Conservation (phyloP, 2,888 invertebrate genomes). For the Orchesellides sinensis region DNA sequence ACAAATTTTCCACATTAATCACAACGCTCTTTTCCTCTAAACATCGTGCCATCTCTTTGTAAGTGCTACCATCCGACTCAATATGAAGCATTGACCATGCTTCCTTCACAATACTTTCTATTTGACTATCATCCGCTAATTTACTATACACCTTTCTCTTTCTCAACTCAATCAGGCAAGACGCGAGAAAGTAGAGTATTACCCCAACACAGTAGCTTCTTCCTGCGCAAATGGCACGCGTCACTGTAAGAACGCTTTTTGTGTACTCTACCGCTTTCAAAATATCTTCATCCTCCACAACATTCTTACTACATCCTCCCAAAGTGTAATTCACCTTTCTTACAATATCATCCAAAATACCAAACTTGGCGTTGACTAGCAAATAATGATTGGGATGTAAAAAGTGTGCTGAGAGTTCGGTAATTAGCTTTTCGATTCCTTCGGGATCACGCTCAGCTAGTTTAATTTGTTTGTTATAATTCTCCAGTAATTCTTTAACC, state of each 20-base stretch:
- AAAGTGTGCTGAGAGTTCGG: slow-evolving; percentile 19
- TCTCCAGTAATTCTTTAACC: slow-evolving; percentile 5
- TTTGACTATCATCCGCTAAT: slow-evolving; percentile 25
- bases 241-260: slow-evolving; percentile 51
- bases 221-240: slow-evolving; percentile 43
- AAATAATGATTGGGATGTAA: slow-evolving; percentile 61
- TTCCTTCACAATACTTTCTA: slow-evolving; percentile 43
- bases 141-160: slow-evolving; percentile 1
- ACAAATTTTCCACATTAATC: slow-evolving; percentile 30
- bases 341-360: slow-evolving; percentile 53
- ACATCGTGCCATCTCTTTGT: slow-evolving; percentile 34
- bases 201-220: slow-evolving; percentile 52
- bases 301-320: background rate
- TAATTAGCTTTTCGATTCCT: slow-evolving; percentile 26
- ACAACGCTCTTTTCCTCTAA: slow-evolving; percentile 41
- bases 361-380: slow-evolving; percentile 50
- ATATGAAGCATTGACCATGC: slow-evolving; percentile 52
- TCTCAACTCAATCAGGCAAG: slow-evolving; percentile 34
- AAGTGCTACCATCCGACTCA: slow-evolving; percentile 49
- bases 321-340: slow-evolving; percentile 28
- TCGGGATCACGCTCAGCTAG: slow-evolving; percentile 25
- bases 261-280: slow-evolving; percentile 31
- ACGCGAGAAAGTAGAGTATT: slow-evolving; percentile 47
- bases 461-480: slow-evolving; percentile 29
- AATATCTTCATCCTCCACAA: slow-evolving; percentile 26